These are phyloP conservation scores for Ptychadena robeensis DNA, from an alignment of 2,797 vertebrate genomes.

Conservation along the genomic window DNA sequence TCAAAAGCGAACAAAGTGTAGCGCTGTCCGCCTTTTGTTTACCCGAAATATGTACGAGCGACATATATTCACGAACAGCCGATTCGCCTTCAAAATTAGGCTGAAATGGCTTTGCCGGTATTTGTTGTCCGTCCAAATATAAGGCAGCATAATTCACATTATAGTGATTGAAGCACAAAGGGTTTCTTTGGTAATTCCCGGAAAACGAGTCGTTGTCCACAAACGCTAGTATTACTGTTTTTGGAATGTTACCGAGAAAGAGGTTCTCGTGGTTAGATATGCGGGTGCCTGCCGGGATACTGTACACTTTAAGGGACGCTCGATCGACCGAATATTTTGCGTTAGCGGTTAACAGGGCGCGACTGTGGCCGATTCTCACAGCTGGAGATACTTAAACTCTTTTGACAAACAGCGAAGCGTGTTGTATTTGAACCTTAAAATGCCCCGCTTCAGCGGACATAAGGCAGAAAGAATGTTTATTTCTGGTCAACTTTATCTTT, in stretches of 20 bases:
- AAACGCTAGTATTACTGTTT: background rate
- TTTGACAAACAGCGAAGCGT: no score
- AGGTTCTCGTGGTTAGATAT: slow-evolving; percentile 7
- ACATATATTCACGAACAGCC: background rate
- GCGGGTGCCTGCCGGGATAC: background rate
- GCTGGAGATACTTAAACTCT: no score
- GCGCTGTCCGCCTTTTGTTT: background rate
- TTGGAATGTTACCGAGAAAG: background rate
- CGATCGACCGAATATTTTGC: no score
- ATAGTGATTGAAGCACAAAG: no score
- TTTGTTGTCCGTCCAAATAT: slow-evolving; percentile 8
- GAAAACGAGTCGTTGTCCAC: background rate
- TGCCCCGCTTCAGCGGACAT: no score
- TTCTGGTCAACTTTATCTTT: slow-evolving; percentile 20
- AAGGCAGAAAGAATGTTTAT: slow-evolving; percentile 11
- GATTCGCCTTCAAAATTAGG: background rate
- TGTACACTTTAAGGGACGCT: background rate
- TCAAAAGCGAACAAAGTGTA: slow-evolving; percentile 42
- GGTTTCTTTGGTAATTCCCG: background rate
- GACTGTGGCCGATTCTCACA: background rate
- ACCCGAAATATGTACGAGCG: background rate
- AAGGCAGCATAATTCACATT: slow-evolving; percentile 1
- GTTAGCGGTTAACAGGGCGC: background rate
- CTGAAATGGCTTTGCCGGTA: background rate
- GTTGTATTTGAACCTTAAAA: no score